A percentile compares a stretch with the other conserved stretches of the same genome.
Evolutionary conservation across 2,797 vertebrate species (phyloP).

Genomic region (Pseudotriccus pelzelni): DNA sequence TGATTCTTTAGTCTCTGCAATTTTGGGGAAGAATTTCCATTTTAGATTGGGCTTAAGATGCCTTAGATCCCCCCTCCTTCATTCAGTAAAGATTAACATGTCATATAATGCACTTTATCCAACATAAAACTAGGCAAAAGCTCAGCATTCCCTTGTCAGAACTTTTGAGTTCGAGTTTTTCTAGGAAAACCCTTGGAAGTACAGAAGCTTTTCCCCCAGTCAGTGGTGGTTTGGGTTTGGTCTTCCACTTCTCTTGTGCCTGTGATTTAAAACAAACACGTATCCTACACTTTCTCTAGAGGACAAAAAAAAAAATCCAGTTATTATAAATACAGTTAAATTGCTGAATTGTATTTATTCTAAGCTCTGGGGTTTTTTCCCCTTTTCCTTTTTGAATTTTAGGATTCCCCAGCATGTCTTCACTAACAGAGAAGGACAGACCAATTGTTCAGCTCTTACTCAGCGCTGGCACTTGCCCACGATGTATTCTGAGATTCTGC

Average conservation of each 20-base stretch:
- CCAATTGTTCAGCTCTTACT: constrained; percentile 82
- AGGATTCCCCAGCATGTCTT: constrained; percentile 77
- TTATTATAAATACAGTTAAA: not conserved
- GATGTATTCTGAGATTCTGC: constrained; percentile 93
- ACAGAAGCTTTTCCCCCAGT: not conserved
- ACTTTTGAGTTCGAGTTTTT: not conserved
- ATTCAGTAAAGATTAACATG: not conserved
- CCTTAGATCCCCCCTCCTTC: not conserved
- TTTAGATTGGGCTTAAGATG: not conserved
- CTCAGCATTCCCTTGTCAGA: not conserved
- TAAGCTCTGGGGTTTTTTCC: not conserved
- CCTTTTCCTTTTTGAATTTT: not conserved
- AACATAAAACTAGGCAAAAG: not conserved
- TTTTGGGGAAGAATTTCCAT: not conserved
- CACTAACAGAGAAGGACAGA: constrained; percentile 85
- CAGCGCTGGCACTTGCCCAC: constrained; percentile 85
- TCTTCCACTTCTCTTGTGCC: not conserved
- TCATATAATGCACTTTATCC: not conserved
- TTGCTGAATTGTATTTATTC: not conserved
- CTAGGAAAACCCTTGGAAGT: not conserved
- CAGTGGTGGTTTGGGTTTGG: not conserved
- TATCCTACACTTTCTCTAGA: not conserved
- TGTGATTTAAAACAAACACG: not conserved
- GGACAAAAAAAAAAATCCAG: not conserved
- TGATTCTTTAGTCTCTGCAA: not conserved